A percentile compares a stretch with the other conserved stretches of the same genome.
phyloP scores from a whole-genome alignment of 2,113 vertebrate genomes.

The Hippocampus mohnikei region DNA sequence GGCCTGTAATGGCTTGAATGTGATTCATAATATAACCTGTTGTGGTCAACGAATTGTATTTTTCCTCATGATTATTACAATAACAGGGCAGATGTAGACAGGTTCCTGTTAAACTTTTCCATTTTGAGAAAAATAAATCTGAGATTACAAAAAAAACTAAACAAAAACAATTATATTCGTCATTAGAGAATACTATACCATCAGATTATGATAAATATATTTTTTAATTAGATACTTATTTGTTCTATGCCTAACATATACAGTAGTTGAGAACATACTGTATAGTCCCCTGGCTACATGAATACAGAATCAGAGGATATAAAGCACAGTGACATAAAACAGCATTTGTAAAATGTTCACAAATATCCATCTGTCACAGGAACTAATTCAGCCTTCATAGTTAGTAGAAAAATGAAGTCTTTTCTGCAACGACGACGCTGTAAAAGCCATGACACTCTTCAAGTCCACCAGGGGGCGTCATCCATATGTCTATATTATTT shows the following conservation, averaged over 20 bases:
- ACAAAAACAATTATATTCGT: not conserved
- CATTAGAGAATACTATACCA: too few species aligned
- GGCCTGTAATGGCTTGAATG: not conserved
- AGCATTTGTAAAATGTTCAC: too few species aligned
- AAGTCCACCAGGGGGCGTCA: slow-evolving; percentile 60
- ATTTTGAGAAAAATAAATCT: not conserved
- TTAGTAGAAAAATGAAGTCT: not conserved
- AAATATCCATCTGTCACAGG: not conserved
- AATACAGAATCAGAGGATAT: not conserved
- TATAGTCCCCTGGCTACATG: not conserved
- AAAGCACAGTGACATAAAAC: not conserved
- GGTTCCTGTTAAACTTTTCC: not conserved
- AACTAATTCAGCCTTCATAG: not conserved
- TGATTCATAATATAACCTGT: not conserved
- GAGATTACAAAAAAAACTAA: not conserved
- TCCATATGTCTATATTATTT: not conserved
- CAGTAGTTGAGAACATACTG: too few species aligned
- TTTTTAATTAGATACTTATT: too few species aligned
- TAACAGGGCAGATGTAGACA: not conserved
- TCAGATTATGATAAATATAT: too few species aligned
- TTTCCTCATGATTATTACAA: too few species aligned
- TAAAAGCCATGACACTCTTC: not conserved
- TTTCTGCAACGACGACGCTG: not conserved
- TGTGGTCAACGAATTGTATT: not conserved
- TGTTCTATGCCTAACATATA: too few species aligned